These are phyloP conservation scores for Aphelinus atriplicis DNA, from an alignment of 1,140 invertebrate genomes.

Conservation along the genomic window DNA sequence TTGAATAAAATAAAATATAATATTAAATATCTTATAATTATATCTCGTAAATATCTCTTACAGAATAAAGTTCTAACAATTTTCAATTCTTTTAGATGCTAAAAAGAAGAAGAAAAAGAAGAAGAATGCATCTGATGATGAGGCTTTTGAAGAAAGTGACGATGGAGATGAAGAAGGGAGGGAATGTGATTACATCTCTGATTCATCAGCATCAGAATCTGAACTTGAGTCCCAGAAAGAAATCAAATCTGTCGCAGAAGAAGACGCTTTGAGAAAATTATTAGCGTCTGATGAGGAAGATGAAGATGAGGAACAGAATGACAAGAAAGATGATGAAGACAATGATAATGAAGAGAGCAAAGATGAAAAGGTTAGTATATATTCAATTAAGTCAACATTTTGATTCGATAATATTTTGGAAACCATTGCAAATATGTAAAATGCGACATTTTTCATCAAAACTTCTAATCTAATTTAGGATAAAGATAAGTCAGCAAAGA, in stretches of 20 bases:
- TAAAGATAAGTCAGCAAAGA: constrained; percentile 59
- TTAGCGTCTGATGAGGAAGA: constrained; percentile 91
- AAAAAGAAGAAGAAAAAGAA: constrained; percentile 74
- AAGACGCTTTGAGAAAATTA: constrained; percentile 87
- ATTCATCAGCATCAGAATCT: constrained; percentile 83
- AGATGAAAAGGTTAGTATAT: constrained; percentile 69
- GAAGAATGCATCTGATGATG: constrained; percentile 80
- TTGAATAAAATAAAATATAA: background rate
- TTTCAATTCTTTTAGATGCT: constrained; percentile 40
- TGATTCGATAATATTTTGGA: background rate
- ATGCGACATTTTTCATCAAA: background rate
- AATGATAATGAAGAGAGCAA: constrained; percentile 72
- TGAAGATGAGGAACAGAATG: constrained; percentile 79
- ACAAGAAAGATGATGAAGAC: constrained; percentile 72
- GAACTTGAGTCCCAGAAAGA: constrained; percentile 78
- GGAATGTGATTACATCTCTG: constrained; percentile 88
- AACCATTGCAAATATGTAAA: too few species aligned
- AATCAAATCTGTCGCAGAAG: constrained; percentile 87
- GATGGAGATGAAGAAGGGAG: constrained; percentile 95
- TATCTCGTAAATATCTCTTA: background rate
- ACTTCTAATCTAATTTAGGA: constrained; percentile 49
- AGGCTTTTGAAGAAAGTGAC: constrained; percentile 94
- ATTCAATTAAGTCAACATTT: constrained; percentile 8
- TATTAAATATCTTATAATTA: constrained; percentile 9
- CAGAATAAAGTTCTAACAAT: constrained; percentile 26